Percentiles rank a stretch among this genome's conserved stretches.
Conservation (phyloP, 2,888 invertebrate species). For the Phoenoteleia sp. region DNA sequence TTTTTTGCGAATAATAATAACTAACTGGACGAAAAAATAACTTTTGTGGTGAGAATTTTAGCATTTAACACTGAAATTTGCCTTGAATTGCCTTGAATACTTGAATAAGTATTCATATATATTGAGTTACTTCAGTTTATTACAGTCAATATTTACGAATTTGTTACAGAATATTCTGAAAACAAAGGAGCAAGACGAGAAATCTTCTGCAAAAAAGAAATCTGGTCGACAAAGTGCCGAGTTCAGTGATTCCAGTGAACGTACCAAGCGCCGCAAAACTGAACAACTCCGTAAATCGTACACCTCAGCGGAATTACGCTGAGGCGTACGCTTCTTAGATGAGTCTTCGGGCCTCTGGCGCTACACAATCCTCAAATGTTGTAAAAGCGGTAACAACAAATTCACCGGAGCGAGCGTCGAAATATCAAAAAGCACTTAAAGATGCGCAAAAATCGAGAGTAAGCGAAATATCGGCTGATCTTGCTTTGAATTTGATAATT, state of each 20-base stretch:
- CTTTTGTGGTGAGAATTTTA: not conserved
- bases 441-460: not conserved
- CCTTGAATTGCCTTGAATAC: too few species aligned
- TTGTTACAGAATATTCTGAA: not conserved
- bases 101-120: slow-evolving; percentile 2
- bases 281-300: slow-evolving; percentile 26
- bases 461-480: slow-evolving; percentile 18
- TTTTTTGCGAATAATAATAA: slow-evolving; percentile 2
- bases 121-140: not conserved
- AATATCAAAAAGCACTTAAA: not conserved
- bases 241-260: too few species aligned
- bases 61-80: not conserved
- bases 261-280: slow-evolving; percentile 50
- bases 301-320: slow-evolving; percentile 33
- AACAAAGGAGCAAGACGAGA: not conserved
- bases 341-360: slow-evolving; percentile 48
- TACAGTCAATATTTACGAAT: not conserved
- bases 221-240: not conserved
- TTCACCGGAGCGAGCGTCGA: not conserved
- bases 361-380: slow-evolving; percentile 13
- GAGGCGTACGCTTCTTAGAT: slow-evolving; percentile 34
- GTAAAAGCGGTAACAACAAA: not conserved
- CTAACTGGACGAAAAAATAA: not conserved
- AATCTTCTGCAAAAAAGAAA: not conserved
- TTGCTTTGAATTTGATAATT: not conserved